A percentile compares a stretch with the other conserved stretches of the same genome.
Evolutionary conservation across 2,113 vertebrate species (phyloP).

Genomic region (Gyps fulvus): DNA sequence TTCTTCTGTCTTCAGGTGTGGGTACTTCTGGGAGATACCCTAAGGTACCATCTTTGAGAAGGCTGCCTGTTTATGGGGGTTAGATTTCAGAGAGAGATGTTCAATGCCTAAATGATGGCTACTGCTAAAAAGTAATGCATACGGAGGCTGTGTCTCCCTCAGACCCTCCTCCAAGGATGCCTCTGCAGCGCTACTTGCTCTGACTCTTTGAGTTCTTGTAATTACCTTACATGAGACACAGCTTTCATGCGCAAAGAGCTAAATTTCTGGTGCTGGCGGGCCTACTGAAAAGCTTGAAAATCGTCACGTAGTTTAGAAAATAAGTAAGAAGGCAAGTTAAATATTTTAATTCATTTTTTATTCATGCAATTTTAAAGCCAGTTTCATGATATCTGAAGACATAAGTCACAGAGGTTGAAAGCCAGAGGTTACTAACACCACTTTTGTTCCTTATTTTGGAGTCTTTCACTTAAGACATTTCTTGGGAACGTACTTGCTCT

Average conservation of each 20-base stretch:
- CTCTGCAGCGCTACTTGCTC: not conserved
- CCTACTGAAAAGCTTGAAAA: not conserved
- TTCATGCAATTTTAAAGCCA: not conserved
- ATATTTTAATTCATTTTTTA: not conserved
- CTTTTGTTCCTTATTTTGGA: not conserved
- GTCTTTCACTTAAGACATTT: not conserved
- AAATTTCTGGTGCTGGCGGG: not conserved
- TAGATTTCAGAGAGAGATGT: not conserved
- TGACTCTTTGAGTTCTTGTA: not conserved
- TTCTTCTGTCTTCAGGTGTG: not conserved
- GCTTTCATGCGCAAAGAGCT: not conserved
- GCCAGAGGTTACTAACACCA: not conserved
- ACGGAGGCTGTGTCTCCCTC: accelerated
- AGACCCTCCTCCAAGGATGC: not conserved
- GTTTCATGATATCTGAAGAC: not conserved
- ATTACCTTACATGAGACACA: not conserved
- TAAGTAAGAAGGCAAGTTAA: not conserved
- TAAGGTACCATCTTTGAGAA: not conserved
- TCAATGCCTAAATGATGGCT: not conserved
- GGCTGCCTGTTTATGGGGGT: not conserved
- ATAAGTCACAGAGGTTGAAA: not conserved
- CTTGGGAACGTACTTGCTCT: not conserved
- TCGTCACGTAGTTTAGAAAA: not conserved
- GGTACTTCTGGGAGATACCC: not conserved
- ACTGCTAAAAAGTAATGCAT: not conserved